Conservation (phyloP, 2,888 invertebrate genomes). For the Rhyacophila evoluta region DNA sequence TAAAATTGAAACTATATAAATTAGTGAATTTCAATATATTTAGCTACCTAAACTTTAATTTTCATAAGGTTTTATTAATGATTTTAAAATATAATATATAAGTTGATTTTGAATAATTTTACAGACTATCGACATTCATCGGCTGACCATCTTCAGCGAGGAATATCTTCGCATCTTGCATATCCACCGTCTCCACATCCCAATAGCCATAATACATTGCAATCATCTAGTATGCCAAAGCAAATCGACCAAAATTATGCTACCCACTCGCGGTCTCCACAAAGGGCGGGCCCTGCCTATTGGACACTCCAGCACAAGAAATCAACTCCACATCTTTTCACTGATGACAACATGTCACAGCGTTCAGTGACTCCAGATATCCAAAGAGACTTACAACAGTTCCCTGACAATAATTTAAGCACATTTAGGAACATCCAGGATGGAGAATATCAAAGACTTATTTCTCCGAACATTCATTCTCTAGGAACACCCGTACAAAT, state of each 20-base stretch:
- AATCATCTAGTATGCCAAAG: conserved; percentile 61
- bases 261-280: background rate
- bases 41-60: too few species aligned
- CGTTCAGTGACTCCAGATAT: conserved; percentile 46
- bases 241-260: conserved; percentile 40
- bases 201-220: conserved; percentile 58
- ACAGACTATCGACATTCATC: conserved; percentile 77
- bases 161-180: conserved; percentile 59
- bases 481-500: background rate
- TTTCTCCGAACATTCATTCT: background rate
- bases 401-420: conserved; percentile 56
- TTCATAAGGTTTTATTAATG: too few species aligned
- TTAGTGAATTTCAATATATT: too few species aligned
- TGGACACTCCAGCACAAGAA: conserved; percentile 71
- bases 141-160: conserved; percentile 68
- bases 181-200: conserved; percentile 58
- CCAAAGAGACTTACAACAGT: conserved; percentile 46
- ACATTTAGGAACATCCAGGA: conserved; percentile 51
- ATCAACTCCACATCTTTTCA: conserved; percentile 57
- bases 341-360: conserved; percentile 55
- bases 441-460: conserved; percentile 4
- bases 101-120: conserved; percentile 50
- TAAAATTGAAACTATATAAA: too few species aligned
- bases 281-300: conserved; percentile 66
- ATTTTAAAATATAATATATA: too few species aligned